Percentiles rank a stretch among this genome's conserved stretches.
Evolutionary conservation across 2,888 invertebrate genomes (phyloP).

Genomic region (Adelphocoris suturalis): DNA sequence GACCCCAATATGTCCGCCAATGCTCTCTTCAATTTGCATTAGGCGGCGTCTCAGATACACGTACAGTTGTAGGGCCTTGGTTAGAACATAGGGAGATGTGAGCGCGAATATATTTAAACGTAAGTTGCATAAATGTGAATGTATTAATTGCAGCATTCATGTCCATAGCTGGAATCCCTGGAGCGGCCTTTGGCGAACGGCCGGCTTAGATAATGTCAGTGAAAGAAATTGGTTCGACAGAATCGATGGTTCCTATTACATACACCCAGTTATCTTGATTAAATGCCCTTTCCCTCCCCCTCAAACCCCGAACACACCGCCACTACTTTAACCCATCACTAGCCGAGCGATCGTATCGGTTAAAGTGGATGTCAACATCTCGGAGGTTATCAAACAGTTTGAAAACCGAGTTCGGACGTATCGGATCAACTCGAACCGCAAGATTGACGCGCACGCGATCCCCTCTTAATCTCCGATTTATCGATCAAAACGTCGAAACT

Average conservation of each 20-base stretch:
- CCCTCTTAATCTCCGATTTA: neutral
- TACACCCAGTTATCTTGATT: neutral
- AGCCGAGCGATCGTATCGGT: neutral
- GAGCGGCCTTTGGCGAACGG: too few species aligned
- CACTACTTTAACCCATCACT: neutral
- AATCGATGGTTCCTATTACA: neutral
- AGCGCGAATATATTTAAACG: too few species aligned
- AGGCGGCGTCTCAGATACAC: too few species aligned
- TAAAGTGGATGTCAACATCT: constrained; percentile 36
- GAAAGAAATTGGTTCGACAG: neutral
- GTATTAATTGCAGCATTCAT: too few species aligned
- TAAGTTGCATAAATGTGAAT: too few species aligned
- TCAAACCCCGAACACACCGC: neutral
- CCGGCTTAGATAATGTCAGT: neutral
- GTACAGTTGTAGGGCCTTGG: too few species aligned
- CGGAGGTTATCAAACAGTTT: neutral
- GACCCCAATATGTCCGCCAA: too few species aligned
- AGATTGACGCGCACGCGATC: constrained; percentile 13
- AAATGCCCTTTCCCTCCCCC: neutral
- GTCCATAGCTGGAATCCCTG: too few species aligned
- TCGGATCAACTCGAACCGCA: neutral
- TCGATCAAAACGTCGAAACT: neutral
- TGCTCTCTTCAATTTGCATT: too few species aligned
- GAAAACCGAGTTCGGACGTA: neutral
- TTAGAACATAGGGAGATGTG: too few species aligned